Base-by-base conservation (phyloP, 1,140 invertebrate species). In the Heliconius congener region DNA sequence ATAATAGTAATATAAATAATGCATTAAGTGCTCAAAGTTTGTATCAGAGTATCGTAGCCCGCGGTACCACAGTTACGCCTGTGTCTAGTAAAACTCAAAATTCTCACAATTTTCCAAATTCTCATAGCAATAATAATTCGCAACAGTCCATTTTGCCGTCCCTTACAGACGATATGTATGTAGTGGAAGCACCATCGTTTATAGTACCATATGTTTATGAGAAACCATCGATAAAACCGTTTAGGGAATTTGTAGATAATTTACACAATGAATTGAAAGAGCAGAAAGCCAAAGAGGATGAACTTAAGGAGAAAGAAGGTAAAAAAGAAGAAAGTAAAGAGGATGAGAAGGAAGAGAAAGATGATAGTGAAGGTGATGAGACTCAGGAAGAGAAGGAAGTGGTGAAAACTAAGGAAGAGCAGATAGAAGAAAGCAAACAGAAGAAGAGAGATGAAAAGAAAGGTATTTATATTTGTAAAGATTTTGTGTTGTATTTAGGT, bases 141-240 rank as follows among this genome's bases (percentile, higher is more conserved):
- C 71, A 72, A 42, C 71, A 95, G 60, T 86, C 95, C 42, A 96
- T 97, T 74, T 90, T 98, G 80, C 97, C 97, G 1, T 96, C 97
- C 6, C 94, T 98, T 6, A 98, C 97, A 8, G 98, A 98, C 89
- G 97, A 98, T 85, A 98, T 98, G 97, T 98, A 97, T 93, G 97
- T 98, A 1, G 97, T 98, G 11, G 98, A 98, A 93, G 98, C 98
- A 34, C 98, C 98, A 5, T 98, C 97, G 18, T 98, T 98, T 87
- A 98, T 98, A 87, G 97, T 98, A 83, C 98, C 98, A 60, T 98
- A 98, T 91, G 97, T 98, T n/a, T 98, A 98, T 91, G 97, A 98
- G 93, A 98, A 98, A 91, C 97, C 97, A 6, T 97, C 97, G 1
- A 91, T 97, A 9, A 97, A 97, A 86, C 96, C 96, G 70, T 95